Base-by-base conservation (phyloP, 1,140 invertebrate species). In the Drosophila nikananu region DNA sequence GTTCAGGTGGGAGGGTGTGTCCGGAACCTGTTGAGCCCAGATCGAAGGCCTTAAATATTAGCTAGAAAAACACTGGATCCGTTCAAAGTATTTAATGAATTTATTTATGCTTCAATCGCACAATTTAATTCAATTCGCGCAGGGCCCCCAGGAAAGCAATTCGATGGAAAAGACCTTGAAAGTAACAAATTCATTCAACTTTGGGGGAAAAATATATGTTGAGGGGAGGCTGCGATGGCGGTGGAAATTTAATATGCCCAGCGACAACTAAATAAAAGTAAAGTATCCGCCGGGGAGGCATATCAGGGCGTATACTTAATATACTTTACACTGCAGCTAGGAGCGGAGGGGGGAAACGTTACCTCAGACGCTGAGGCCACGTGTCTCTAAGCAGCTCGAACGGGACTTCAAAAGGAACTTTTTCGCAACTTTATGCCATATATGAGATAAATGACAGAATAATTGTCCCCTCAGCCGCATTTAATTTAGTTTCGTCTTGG, bases 41-140 rank as follows among this genome's bases (percentile, higher is more conserved):
- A 46, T 55, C 57, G 70, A 73, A 63, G 46, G 27, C 48, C 48
- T 52, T 75, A 37, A 71, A 77, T 51, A 39, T 76, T 30, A 52
- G 73, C 21, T 25, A 21, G 39, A 19, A 66, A 60, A 59, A 25
- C 46, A 39, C n/a, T 42, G 52, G 7, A 49, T 27, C 21, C 25
- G 49, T 35, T 51, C n/a, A 59, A 71, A 64, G 66, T 67, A 74
- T 77, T 86, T 71, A 84, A 84, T 84, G 65, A 84, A 89, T 80
- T 89, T 77, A 83, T 83, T 87, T 89, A 80, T 76, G 83, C 84
- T 78, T 49, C 83, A 87, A 83, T 87, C 77, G 83, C 73, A 65
- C 63, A 83, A 84, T 81, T 87, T 87, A 87, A 81, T 89, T 83
- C 68, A 89, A 87, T 89, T 86, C 76, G 51, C 62, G 37, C 21